These are phyloP conservation scores for Sphyrna mokarran DNA, from an alignment of 2,113 vertebrate genomes.

Conservation along the genomic window DNA sequence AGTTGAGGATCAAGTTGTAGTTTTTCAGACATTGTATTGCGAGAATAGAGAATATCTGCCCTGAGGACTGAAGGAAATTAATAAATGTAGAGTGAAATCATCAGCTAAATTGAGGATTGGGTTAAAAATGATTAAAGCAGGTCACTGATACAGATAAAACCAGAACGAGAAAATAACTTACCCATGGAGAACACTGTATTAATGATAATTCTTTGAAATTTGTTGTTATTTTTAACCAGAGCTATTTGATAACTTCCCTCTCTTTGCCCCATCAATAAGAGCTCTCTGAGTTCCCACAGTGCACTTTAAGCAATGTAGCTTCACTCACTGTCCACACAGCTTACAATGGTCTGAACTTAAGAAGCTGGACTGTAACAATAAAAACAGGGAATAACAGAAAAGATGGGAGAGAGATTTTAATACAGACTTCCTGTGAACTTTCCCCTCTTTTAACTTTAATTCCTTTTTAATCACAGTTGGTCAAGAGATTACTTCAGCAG, in stretches of 20 bases:
- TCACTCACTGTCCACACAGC: neutral
- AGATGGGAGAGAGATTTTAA: conserved; percentile 3
- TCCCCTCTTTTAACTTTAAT: conserved; percentile 21
- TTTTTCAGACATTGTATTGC: neutral
- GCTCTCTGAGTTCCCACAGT: neutral
- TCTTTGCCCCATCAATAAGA: neutral
- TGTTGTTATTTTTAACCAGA: neutral
- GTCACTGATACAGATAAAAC: neutral
- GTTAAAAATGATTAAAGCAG: neutral
- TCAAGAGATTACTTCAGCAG: conserved; percentile 23
- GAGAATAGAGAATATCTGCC: neutral
- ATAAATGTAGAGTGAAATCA: neutral
- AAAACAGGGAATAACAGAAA: neutral
- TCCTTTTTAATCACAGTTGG: conserved; percentile 22
- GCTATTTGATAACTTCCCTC: neutral
- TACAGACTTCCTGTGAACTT: neutral
- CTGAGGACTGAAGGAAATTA: neutral
- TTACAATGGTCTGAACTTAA: neutral
- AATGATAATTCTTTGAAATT: neutral
- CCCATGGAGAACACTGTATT: neutral
- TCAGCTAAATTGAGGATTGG: neutral
- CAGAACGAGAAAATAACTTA: neutral
- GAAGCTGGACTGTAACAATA: neutral
- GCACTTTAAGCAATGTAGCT: neutral
- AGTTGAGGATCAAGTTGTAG: neutral